These are phyloP conservation scores for Euglossa dilemma DNA, from an alignment of 1,140 invertebrate genomes.

Conservation along the genomic window DNA sequence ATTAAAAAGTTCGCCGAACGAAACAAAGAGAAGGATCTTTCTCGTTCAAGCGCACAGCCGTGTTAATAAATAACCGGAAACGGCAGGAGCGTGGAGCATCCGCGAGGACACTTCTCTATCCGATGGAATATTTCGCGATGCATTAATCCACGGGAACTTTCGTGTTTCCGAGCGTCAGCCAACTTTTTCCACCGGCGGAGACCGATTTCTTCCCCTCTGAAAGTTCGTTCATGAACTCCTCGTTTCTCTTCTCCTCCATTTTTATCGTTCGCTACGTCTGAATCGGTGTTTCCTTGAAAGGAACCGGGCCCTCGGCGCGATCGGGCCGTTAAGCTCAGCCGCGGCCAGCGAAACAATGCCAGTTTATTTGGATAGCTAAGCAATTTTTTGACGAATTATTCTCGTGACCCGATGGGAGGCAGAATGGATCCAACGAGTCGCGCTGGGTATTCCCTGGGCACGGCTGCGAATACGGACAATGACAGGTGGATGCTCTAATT, in stretches of 20 bases:
- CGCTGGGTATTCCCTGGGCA: background rate
- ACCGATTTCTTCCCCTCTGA: background rate
- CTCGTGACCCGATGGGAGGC: background rate
- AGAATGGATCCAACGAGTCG: background rate
- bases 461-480: background rate
- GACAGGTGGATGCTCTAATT: constrained; percentile 33
- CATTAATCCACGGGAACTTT: constrained; percentile 37
- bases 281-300: background rate
- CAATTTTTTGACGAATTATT: background rate
- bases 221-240: background rate
- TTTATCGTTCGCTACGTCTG: too few species aligned
- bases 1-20: background rate
- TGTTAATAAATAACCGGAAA: constrained; percentile 22
- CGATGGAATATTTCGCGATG: constrained; percentile 31
- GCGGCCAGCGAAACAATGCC: too few species aligned
- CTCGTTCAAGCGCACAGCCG: too few species aligned
- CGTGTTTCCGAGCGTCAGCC: background rate
- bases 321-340: background rate
- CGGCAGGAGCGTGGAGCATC: background rate
- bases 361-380: background rate
- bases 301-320: background rate
- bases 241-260: background rate
- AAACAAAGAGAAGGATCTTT: background rate
- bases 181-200: background rate
- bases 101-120: background rate